Evolutionary conservation across 1,140 invertebrate genomes (phyloP).

Genomic region (Aphaenogaster floridana): DNA sequence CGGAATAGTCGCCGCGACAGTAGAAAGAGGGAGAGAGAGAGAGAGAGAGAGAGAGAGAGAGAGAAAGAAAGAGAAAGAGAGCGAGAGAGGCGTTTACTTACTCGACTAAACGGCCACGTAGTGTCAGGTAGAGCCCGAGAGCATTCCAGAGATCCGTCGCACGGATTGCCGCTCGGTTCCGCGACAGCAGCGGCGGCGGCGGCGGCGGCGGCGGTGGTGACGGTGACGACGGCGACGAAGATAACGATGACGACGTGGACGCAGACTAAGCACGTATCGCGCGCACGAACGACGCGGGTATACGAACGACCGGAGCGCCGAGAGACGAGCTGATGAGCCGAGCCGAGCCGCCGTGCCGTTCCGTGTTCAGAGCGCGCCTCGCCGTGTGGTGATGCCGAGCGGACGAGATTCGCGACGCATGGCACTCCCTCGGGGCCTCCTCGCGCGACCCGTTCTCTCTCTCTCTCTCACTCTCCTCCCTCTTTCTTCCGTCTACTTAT

Average conservation of each 20-base stretch:
- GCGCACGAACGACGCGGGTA: neutral
- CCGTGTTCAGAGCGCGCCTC: slow-evolving; percentile 20
- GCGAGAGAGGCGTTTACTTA: slow-evolving; percentile 66
- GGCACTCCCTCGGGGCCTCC: slow-evolving; percentile 70
- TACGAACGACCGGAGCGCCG: neutral
- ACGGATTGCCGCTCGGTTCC: slow-evolving; percentile 26
- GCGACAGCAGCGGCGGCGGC: neutral
- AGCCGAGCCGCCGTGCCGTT: neutral
- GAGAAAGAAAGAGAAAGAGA: slow-evolving; percentile 27
- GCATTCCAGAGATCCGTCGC: slow-evolving; percentile 60
- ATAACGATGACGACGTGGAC: slow-evolving; percentile 20
- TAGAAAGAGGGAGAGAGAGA: neutral
- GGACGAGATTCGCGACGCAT: slow-evolving; percentile 72
- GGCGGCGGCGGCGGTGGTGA: no score
- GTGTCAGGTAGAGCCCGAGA: slow-evolving; percentile 50
- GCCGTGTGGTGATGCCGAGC: slow-evolving; percentile 59
- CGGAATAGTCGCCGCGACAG: neutral
- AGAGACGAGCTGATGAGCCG: neutral
- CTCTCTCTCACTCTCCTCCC: slow-evolving; percentile 30
- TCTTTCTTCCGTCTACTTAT: slow-evolving; percentile 1
- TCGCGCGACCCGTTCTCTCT: slow-evolving; percentile 38
- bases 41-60: neutral
- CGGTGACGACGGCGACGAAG: slow-evolving; percentile 1
- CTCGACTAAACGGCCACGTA: slow-evolving; percentile 68
- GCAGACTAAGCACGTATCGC: neutral